A percentile compares a stretch with the other conserved stretches of the same genome.
Conservation (phyloP, 1,140 invertebrate species). For the Pogonus chalceus region DNA sequence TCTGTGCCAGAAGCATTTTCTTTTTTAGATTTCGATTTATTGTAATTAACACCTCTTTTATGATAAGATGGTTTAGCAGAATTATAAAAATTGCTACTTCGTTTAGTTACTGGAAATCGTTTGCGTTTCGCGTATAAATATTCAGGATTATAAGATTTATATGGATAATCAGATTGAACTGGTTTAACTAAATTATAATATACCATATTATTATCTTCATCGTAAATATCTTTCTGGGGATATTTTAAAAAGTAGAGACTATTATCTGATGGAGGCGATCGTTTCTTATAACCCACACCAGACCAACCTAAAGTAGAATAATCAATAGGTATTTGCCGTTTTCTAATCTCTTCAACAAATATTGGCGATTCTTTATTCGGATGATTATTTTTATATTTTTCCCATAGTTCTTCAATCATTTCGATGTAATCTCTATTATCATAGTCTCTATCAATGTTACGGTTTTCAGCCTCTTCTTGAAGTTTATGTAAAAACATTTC, state of each 20-base stretch:
- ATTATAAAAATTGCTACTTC: constrained; percentile 38
- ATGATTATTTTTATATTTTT: constrained; percentile 42
- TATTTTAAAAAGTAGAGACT: constrained; percentile 19
- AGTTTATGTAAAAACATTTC: constrained; percentile 43
- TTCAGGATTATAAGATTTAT: constrained; percentile 13
- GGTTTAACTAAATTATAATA: background rate
- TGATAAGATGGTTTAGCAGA: constrained; percentile 27
- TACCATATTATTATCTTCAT: background rate
- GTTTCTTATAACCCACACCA: constrained; percentile 38
- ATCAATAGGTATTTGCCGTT: constrained; percentile 19
- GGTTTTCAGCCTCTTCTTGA: constrained; percentile 33
- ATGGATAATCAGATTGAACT: constrained; percentile 5
- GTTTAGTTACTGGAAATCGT: constrained; percentile 52
- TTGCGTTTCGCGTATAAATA: constrained; percentile 30
- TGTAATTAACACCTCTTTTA: constrained; percentile 17
- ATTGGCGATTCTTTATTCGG: constrained; percentile 13
- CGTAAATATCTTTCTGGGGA: background rate
- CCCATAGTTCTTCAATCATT: constrained; percentile 45
- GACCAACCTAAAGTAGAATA: constrained; percentile 29
- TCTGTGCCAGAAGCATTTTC: constrained; percentile 28
- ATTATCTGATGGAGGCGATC: constrained; percentile 31
- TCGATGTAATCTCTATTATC: constrained; percentile 43
- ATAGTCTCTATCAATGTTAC: constrained; percentile 34
- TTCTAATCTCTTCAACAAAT: constrained; percentile 1
- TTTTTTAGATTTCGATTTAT: constrained; percentile 19